Evolutionary conservation across 1,140 invertebrate species (phyloP).

Genomic region (Bombus polaris): DNA sequence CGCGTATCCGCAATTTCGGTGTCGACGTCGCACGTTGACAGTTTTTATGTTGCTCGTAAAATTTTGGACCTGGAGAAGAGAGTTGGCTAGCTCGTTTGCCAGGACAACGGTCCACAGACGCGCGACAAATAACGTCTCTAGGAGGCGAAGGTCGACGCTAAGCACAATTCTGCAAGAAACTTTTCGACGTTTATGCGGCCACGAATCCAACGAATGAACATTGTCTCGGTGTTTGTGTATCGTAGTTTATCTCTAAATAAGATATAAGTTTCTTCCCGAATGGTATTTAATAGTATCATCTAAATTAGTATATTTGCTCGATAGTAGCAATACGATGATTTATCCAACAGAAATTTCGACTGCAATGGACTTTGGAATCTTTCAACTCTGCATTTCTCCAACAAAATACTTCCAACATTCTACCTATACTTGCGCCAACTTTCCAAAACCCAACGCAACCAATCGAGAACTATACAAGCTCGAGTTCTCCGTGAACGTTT

Average conservation of each 20-base stretch:
- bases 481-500: background rate
- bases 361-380: too few relatives aligned
- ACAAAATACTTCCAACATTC: background rate
- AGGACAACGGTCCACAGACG: background rate
- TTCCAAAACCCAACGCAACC: background rate
- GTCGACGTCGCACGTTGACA: background rate
- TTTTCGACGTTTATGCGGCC: conserved; percentile 13
- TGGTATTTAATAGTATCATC: background rate
- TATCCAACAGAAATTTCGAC: too few relatives aligned
- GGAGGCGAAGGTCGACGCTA: background rate
- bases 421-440: background rate
- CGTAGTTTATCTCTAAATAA: too few relatives aligned
- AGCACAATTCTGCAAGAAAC: background rate
- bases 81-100: background rate
- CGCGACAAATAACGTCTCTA: conserved; percentile 6
- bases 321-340: too few relatives aligned
- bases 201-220: background rate
- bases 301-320: background rate
- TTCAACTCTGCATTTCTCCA: too few relatives aligned
- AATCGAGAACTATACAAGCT: background rate
- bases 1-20: background rate
- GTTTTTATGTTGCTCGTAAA: conserved; percentile 37
- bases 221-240: background rate
- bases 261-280: too few relatives aligned
- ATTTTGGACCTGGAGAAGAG: conserved; percentile 1